Conservation (phyloP, 2,888 invertebrate species). For the Lamproptera curius region DNA sequence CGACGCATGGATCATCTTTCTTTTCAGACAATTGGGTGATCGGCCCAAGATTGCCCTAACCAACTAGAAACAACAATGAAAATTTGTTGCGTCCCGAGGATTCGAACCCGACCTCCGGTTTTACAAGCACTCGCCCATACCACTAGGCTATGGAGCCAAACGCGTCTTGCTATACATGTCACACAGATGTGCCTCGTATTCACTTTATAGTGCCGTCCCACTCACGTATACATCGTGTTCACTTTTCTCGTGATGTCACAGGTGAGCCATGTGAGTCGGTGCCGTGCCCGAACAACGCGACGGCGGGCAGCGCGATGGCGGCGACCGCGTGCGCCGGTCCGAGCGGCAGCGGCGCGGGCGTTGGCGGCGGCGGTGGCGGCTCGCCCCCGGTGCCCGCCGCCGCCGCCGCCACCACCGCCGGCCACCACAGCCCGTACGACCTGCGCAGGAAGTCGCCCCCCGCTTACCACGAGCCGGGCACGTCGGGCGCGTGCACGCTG, state of each 20-base stretch:
- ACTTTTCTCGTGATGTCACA: constrained; percentile 35
- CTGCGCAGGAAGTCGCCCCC: constrained; percentile 90
- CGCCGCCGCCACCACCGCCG: constrained; percentile 83
- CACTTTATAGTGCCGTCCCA: no score
- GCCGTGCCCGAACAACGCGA: constrained; percentile 84
- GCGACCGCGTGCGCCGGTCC: constrained; percentile 70
- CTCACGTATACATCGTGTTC: no score
- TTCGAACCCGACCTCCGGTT: no score
- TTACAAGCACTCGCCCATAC: no score
- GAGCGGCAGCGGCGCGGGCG: constrained; percentile 71
- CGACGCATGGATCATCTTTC: no score
- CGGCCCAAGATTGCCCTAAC: no score
- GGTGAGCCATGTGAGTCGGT: constrained; percentile 89
- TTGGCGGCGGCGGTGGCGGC: constrained; percentile 73
- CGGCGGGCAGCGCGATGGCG: constrained; percentile 66
- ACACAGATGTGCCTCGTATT: no score
- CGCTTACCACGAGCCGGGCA: constrained; percentile 84
- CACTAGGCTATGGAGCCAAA: no score
- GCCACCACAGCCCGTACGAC: constrained; percentile 94
- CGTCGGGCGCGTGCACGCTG: constrained; percentile 81
- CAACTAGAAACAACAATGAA: no score
- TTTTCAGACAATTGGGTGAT: no score
- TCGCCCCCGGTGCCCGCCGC: constrained; percentile 74
- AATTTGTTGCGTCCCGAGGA: no score
- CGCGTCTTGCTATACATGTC: no score